Evolutionary conservation across 2,797 vertebrate genomes (phyloP).

Genomic region (Megaceryle alcyon): DNA sequence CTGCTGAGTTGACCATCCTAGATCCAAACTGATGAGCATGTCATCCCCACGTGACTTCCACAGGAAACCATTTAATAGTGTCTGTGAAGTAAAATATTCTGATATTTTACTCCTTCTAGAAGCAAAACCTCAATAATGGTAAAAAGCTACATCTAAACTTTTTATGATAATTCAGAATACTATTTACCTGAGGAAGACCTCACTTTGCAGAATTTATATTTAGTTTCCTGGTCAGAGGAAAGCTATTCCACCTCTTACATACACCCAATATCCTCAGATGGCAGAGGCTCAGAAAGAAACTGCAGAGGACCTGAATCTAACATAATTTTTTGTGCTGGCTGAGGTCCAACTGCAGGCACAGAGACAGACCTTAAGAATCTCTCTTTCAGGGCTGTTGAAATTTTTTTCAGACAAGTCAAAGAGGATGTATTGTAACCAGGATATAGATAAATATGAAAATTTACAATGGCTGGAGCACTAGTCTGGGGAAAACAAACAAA

Average conservation of each 20-base stretch:
- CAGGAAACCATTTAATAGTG: not conserved
- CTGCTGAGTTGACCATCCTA: not conserved
- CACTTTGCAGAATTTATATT: not conserved
- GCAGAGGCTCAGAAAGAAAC: not conserved
- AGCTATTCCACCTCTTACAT: not conserved
- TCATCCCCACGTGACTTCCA: not conserved
- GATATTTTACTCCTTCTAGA: not conserved
- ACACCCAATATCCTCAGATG: not conserved
- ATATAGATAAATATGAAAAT: not conserved
- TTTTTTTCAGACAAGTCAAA: not conserved
- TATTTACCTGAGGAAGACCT: not conserved
- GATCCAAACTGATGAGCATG: not conserved
- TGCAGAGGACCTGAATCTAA: accelerated
- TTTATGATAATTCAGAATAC: not conserved
- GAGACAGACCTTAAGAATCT: not conserved
- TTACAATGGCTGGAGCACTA: not conserved
- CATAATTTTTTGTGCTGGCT: not conserved
- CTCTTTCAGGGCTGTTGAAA: accelerated
- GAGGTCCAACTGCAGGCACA: not conserved
- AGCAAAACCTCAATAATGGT: not conserved
- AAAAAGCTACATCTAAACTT: not conserved
- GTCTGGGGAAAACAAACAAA: not conserved
- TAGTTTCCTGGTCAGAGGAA: not conserved
- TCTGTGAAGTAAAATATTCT: not conserved
- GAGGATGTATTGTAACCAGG: accelerated